These are phyloP conservation scores for Ammodytes dubius DNA, from an alignment of 2,113 vertebrate genomes.

Conservation along the genomic window DNA sequence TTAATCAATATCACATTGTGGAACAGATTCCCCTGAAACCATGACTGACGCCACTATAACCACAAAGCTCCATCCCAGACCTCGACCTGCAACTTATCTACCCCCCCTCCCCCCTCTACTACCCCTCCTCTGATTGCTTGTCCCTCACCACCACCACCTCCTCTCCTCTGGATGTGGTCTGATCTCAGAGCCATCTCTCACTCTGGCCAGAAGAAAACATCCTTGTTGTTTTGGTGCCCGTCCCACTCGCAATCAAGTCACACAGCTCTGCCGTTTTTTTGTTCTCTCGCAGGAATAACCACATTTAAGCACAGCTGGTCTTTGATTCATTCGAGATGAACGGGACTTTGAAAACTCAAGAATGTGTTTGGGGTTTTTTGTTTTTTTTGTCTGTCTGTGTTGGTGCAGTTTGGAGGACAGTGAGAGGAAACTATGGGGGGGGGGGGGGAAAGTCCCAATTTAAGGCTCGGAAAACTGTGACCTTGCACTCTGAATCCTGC, in stretches of 20 bases:
- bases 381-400: slow-evolving; percentile 14
- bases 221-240: slow-evolving; percentile 44
- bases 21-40: slow-evolving; percentile 34
- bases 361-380: slow-evolving; percentile 13
- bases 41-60: slow-evolving; percentile 41
- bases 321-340: slow-evolving; percentile 13
- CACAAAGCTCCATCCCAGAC: slow-evolving; percentile 45
- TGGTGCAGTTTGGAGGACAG: slow-evolving; percentile 3
- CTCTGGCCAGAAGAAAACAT: slow-evolving; percentile 35
- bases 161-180: slow-evolving; percentile 59
- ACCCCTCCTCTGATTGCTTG: background rate
- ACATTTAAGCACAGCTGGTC: slow-evolving; percentile 33
- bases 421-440: slow-evolving; percentile 47
- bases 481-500: slow-evolving; percentile 68
- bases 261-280: slow-evolving; percentile 2
- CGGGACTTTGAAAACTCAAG: slow-evolving; percentile 17
- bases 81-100: slow-evolving; percentile 38
- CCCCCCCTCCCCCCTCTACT: background rate
- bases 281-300: slow-evolving; percentile 26
- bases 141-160: slow-evolving; percentile 18
- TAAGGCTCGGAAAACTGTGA: slow-evolving; percentile 75
- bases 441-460: slow-evolving; percentile 63
- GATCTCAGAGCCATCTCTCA: slow-evolving; percentile 23
- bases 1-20: slow-evolving; percentile 57
- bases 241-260: slow-evolving; percentile 47